Base-by-base conservation (phyloP, 2,888 invertebrate genomes). In the Adineta ricciae region DNA sequence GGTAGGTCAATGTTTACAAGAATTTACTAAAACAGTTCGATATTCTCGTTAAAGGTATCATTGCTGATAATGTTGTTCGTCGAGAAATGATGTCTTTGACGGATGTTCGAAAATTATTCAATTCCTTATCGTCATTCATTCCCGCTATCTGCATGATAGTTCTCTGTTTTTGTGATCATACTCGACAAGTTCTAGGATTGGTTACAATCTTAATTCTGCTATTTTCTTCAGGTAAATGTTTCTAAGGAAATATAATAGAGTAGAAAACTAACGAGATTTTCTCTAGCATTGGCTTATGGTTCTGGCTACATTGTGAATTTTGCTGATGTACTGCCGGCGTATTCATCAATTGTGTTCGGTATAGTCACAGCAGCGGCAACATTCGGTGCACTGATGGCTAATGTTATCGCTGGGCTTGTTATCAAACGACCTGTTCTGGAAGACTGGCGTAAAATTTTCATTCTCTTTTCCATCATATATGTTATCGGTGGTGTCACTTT, bases 391-490 rank as follows among this genome's bases (percentile, higher is more conserved):
- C 64, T 64, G 16, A 3, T 32, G 27, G 32, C 32, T 36, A 64
- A 64, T 64, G 2, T 64, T 36, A 32, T 64, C 4, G 64, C 64
- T 19, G 64, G 64, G 1, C 5, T 64, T 36, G 27, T 64, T 36
- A 64, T 64, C 27, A 32, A 64, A 32, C 1, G 7, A 32, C 64
- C 64, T 1, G 7, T 64, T 16, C 64, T 64, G 50, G 56, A 84
- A n/a, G 86, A 86, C 41, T 86, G 86, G 86, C 46, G 64, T 50
- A 50, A 46, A 9, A 50, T 50, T 50, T 50, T 50, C 19, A 83
- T 50, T 36, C 72, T 85, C n/a, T 72, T 83, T 41, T 56, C 85
- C 41, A 46, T 49, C 3, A 19, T 50, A 50, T 50, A 50, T 50
- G 11, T 85, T 38, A 56, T 85, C 27, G 83, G 83, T 56, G 84